Conservation (phyloP, 2,888 invertebrate genomes). For the Mythimna vitellina region DNA sequence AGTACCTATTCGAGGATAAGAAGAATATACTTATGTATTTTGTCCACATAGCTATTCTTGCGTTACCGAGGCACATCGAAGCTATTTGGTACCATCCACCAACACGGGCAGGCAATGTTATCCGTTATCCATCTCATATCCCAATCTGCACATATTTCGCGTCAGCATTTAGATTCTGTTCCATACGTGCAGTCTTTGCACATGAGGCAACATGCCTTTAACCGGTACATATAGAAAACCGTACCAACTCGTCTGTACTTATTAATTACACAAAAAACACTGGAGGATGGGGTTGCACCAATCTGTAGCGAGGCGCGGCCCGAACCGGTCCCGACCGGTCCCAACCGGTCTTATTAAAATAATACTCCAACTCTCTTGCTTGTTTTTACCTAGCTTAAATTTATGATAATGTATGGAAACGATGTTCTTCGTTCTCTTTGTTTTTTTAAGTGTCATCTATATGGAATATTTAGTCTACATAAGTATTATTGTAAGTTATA, state of each 20-base stretch:
- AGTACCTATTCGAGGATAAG: conserved; percentile 22
- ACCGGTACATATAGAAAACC: conserved; percentile 61
- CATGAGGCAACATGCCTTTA: conserved; percentile 38
- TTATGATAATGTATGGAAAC: conserved; percentile 80
- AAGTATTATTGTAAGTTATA: conserved; percentile 31
- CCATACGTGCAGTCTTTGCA: conserved; percentile 31
- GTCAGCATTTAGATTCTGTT: conserved; percentile 39
- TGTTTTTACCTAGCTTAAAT: conserved; percentile 75
- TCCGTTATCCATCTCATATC: conserved; percentile 41
- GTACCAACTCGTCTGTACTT: conserved; percentile 60
- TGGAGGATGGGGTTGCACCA: conserved; percentile 76
- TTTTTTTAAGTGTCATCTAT: conserved; percentile 72
- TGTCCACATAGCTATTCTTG: conserved; percentile 32
- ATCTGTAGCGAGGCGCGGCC: conserved; percentile 72
- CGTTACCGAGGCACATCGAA: conserved; percentile 35
- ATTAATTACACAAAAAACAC: conserved; percentile 67
- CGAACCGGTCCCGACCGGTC: conserved; percentile 70
- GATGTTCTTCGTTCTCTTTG: conserved; percentile 69
- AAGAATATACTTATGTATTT: conserved; percentile 23
- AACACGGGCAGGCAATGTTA: conserved; percentile 32
- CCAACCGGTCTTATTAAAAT: conserved; percentile 72
- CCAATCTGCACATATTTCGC: conserved; percentile 37
- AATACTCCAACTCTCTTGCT: conserved; percentile 70
- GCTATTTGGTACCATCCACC: conserved; percentile 53
- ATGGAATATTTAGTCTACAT: conserved; percentile 66